phyloP scores from a whole-genome alignment of 1,140 invertebrate species.

The Pseudachorutes palmiensis region DNA sequence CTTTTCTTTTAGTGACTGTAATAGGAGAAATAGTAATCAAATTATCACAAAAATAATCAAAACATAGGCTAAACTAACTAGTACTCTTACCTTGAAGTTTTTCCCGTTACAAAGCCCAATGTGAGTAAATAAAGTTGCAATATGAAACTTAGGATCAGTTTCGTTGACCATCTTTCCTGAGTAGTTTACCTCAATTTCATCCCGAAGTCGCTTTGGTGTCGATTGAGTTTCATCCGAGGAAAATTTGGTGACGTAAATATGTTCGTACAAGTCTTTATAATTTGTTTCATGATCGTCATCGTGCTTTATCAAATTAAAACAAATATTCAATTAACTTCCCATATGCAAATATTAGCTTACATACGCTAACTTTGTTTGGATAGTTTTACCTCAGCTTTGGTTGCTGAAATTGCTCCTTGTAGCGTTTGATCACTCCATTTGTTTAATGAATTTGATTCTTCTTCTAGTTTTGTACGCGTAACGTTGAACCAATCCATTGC shows the following conservation, averaged over 20 bases:
- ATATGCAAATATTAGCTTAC: neutral
- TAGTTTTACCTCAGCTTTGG: neutral
- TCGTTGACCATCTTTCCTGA: neutral
- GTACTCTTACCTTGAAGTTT: conserved; percentile 20
- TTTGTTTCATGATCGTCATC: conserved; percentile 5
- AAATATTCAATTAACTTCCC: neutral
- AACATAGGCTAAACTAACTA: too few species aligned
- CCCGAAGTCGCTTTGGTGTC: neutral
- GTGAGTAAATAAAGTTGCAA: conserved; percentile 13
- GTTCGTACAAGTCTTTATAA: conserved; percentile 6
- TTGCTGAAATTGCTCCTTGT: neutral
- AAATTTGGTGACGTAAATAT: too few species aligned
- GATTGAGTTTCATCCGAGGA: too few species aligned
- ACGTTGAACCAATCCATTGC: conserved; percentile 26
- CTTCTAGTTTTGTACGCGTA: conserved; percentile 5
- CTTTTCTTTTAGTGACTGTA: conserved; percentile 9
- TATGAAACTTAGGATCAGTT: neutral
- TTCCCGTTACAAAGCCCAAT: conserved; percentile 26
- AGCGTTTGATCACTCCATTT: neutral
- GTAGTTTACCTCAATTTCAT: neutral
- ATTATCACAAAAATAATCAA: neutral
- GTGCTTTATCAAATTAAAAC: neutral
- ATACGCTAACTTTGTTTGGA: neutral
- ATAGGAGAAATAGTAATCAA: conserved; percentile 5
- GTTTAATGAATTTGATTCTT: neutral